Percentiles rank a stretch among this genome's conserved stretches.
Evolutionary conservation across 2,113 vertebrate genomes (phyloP).

Genomic region (Ailuropoda melanoleuca): DNA sequence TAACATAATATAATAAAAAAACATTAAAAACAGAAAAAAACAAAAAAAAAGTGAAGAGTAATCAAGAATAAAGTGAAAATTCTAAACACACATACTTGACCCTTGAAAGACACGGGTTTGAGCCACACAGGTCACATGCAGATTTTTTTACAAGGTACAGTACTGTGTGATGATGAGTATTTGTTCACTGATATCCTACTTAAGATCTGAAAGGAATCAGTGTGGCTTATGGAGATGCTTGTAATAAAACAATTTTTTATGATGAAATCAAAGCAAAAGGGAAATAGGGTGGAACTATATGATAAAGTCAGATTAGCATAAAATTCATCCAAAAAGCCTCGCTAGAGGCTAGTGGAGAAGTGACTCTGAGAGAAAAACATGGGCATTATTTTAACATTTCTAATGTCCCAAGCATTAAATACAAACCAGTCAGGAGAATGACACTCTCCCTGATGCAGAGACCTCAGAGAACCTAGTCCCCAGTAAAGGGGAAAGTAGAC

Average conservation of each 20-base stretch:
- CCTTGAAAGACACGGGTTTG: neutral
- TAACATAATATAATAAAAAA: no score
- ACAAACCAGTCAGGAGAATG: neutral
- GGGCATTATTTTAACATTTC: neutral
- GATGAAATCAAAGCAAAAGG: slow-evolving; percentile 6
- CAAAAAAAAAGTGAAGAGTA: neutral
- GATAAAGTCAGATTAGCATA: neutral
- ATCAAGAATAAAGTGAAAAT: neutral
- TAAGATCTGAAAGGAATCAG: neutral
- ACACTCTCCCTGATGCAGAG: neutral
- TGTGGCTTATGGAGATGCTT: neutral
- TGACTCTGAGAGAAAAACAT: neutral
- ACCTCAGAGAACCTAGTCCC: neutral
- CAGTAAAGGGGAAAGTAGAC: neutral
- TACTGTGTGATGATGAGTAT: neutral
- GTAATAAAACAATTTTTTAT: neutral
- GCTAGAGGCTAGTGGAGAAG: neutral
- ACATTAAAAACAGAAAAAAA: no score
- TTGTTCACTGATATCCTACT: neutral
- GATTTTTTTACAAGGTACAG: neutral
- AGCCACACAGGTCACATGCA: neutral
- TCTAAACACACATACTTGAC: neutral
- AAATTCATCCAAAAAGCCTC: neutral
- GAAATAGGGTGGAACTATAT: neutral
- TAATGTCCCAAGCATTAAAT: neutral